phyloP scores from a whole-genome alignment of 2,797 vertebrate species.

The Melanogrammus aeglefinus region DNA sequence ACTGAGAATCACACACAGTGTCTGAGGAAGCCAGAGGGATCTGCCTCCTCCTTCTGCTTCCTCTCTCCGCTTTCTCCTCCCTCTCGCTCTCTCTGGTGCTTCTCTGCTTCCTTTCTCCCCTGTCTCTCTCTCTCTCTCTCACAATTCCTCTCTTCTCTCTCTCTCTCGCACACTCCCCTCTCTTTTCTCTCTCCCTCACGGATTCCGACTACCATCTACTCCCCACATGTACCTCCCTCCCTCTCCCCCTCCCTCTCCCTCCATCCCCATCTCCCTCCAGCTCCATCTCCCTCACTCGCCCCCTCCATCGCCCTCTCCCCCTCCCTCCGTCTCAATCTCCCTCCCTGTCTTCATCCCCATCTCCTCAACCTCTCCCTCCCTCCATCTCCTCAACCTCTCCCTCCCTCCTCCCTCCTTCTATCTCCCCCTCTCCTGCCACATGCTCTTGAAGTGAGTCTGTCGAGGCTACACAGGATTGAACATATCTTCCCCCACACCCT shows the following conservation, averaged over 20 bases:
- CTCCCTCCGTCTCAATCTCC: not conserved
- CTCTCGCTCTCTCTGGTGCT: not conserved
- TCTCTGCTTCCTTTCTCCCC: not conserved
- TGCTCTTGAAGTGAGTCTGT: slow-evolving; percentile 52
- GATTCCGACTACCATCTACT: not conserved
- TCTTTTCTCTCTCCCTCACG: not conserved
- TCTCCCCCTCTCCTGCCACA: slow-evolving; percentile 31
- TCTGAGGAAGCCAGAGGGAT: not conserved
- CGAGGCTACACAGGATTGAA: slow-evolving; percentile 67
- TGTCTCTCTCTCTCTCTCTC: too few species aligned
- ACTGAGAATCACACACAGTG: not conserved
- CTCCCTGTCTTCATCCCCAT: not conserved
- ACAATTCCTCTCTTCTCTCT: slow-evolving; percentile 1
- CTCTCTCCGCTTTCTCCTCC: not conserved
- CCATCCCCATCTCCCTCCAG: too few species aligned
- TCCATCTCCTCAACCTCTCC: not conserved
- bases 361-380: not conserved
- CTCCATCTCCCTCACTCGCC: not conserved
- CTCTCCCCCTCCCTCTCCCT: too few species aligned
- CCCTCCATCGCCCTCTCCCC: not conserved
- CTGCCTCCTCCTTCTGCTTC: not conserved
- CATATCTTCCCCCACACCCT: slow-evolving; percentile 48
- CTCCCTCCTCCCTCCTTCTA: not conserved
- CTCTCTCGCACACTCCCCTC: not conserved
- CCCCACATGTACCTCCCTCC: not conserved